A percentile compares a stretch with the other conserved stretches of the same genome.
Evolutionary conservation across 1,140 invertebrate genomes (phyloP).

Genomic region (Ephestia elutella): DNA sequence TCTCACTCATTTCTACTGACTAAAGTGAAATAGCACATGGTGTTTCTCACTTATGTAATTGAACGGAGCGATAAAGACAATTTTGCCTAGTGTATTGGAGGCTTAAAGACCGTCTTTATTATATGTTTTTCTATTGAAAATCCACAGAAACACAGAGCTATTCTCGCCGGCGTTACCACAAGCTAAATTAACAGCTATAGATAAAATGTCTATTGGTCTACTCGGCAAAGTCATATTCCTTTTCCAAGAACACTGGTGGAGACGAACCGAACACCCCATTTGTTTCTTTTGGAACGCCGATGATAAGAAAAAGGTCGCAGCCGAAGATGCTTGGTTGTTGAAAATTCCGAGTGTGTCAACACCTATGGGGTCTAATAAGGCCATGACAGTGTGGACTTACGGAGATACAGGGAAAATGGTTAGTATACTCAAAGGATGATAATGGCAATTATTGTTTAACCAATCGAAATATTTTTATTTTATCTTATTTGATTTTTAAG

Average conservation of each 20-base stretch:
- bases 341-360: slow-evolving; percentile 13
- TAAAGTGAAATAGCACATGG: too few relatives aligned
- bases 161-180: slow-evolving; percentile 17
- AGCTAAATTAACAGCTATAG: slow-evolving; percentile 8
- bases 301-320: slow-evolving; percentile 14
- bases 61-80: too few relatives aligned
- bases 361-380: slow-evolving; percentile 21
- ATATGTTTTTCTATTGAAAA: too few relatives aligned
- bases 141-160: slow-evolving; percentile 17
- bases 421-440: slow-evolving; percentile 13
- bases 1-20: too few relatives aligned
- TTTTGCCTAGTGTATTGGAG: too few relatives aligned
- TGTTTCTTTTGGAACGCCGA: slow-evolving; percentile 24
- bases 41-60: too few relatives aligned
- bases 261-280: background rate
- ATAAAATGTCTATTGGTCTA: slow-evolving; percentile 24
- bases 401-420: slow-evolving; percentile 30
- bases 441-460: background rate
- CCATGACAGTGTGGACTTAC: slow-evolving; percentile 25
- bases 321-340: slow-evolving; percentile 22
- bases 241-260: slow-evolving; percentile 26
- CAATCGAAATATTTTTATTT: too few relatives aligned
- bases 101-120: too few relatives aligned
- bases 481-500: too few relatives aligned
- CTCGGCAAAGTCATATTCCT: slow-evolving; percentile 27